Conservation (phyloP, 2,888 invertebrate genomes). For the Apotomis betuletana region DNA sequence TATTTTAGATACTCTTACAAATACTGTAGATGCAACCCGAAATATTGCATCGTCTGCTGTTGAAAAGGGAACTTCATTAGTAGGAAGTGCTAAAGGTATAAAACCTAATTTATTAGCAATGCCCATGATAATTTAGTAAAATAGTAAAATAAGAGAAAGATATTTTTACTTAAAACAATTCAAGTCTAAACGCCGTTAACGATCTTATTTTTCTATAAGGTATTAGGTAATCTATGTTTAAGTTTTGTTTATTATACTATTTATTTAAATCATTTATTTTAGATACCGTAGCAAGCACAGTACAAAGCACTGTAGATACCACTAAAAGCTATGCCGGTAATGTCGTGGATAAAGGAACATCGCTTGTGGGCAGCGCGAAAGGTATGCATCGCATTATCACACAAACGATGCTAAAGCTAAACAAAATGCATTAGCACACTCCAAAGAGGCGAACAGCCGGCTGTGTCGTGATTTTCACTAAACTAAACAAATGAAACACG, state of each 20-base stretch:
- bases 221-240: neutral
- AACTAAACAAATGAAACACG: conserved; percentile 19
- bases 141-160: too few species aligned
- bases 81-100: conserved; percentile 63
- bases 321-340: conserved; percentile 75
- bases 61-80: conserved; percentile 58
- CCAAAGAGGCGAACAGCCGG: conserved; percentile 4
- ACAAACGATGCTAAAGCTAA: neutral
- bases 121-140: too few species aligned
- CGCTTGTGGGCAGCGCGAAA: conserved; percentile 52
- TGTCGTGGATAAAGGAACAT: conserved; percentile 73
- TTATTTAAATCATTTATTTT: conserved; percentile 43
- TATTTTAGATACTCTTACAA: conserved; percentile 64
- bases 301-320: conserved; percentile 69
- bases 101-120: neutral
- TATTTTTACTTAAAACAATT: too few species aligned
- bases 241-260: conserved; percentile 1
- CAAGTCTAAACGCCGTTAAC: too few species aligned
- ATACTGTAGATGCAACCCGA: conserved; percentile 63
- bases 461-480: conserved; percentile 29
- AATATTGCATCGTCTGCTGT: conserved; percentile 57
- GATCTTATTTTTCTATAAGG: neutral
- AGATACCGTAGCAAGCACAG: conserved; percentile 58
- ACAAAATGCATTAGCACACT: conserved; percentile 7
- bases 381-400: conserved; percentile 46